Evolutionary conservation across 2,797 vertebrate genomes (phyloP), one percentile per base, ranked within the genome.

Genomic region (Remorina albescens): DNA sequence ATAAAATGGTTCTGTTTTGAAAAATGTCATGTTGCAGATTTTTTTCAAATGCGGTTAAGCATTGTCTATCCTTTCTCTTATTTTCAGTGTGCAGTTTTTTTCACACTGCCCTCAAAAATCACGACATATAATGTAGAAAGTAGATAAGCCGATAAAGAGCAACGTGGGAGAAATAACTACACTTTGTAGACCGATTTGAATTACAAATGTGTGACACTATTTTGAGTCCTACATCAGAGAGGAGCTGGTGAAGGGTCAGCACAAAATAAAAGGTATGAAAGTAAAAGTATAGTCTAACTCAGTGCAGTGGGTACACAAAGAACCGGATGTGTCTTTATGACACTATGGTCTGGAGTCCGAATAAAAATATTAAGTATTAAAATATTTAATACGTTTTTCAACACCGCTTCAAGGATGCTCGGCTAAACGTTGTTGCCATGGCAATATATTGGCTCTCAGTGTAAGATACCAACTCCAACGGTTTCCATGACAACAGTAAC

Each of bases 371-470:
- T n/a, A n/a, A n/a, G n/a, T n/a, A n/a, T n/a, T n/a, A n/a, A n/a
- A n/a, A n/a, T n/a, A 30, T 30, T 30, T 30, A 3, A 3, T 30
- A 36, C 53, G 1, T 67, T 61, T 8, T 41, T 37, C 25, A 16
- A 15, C 63, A 25, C 25, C 51, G 36, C 30, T 55, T 46, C 19
- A n/a, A 19, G 4, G 21, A 65, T 32, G 18, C 57, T 53, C 37
- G 39, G 55, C 11, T 5, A 67, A 63, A 62, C 72, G 30, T 0
- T 74, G 55, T 85, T 85, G 63, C 79, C 55, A 77, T 77, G 76
- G 19, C 57, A 34, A 75, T 18, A 19, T 44, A 57, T 12, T 44
- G 28, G 2, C 21, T 67, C 36, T 70, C 30, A 36, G 26, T 5
- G 51, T 18, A 30, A 26, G 67, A 26, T 47, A 67, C 7, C 36